Base-by-base conservation (phyloP, 2,797 vertebrate genomes). In the Melopsittacus undulatus region DNA sequence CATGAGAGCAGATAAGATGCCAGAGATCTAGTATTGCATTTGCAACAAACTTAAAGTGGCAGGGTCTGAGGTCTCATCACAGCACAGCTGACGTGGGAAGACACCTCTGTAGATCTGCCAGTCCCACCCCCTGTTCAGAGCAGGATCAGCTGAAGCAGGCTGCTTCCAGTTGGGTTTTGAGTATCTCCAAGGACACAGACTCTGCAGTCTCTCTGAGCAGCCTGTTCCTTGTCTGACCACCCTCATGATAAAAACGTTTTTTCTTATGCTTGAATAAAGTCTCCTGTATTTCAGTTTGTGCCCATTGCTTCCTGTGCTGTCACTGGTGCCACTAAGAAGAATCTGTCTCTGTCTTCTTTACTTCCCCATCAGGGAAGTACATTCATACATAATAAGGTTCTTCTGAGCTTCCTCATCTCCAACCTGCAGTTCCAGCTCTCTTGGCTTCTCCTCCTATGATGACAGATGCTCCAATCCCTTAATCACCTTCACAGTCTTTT, bases 41-140 rank as follows among this genome's bases (percentile, higher is more conserved):
- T 94, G 87, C 95, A 95, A 92, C 66, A 93, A 97, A 95, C 95
- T 97, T 96, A 85, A 97, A 96, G 96, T 95, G 96, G 92, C 84
- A 89, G 85, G 92, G 92, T 94, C 87, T 96, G 89, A 77, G 79
- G 90, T 90, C 79, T 96, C 85, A 78, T 90, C 83, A 74, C 83
- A 80, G 87, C 95, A 96, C 84, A 82, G 77, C 83, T 84, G 83
- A 94, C 72, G 38, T 89, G 52, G 81, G 90, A 93, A 83, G 74
- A 51, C 52, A 70, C 48, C 52, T 56, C 8, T 23, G 78, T 76
- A 92, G 40, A 82, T 43, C 57, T 63, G 78, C 81, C 86, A 87
- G 46, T 76, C 56, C 64, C 52, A 87, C 20, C 11, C 27, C 13
- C 43, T 90, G 46, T 21, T 90, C 81, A 91, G 59, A 77, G 40